phyloP scores from a whole-genome alignment of 2,888 invertebrate species.

The Scaptomyza parva region DNA sequence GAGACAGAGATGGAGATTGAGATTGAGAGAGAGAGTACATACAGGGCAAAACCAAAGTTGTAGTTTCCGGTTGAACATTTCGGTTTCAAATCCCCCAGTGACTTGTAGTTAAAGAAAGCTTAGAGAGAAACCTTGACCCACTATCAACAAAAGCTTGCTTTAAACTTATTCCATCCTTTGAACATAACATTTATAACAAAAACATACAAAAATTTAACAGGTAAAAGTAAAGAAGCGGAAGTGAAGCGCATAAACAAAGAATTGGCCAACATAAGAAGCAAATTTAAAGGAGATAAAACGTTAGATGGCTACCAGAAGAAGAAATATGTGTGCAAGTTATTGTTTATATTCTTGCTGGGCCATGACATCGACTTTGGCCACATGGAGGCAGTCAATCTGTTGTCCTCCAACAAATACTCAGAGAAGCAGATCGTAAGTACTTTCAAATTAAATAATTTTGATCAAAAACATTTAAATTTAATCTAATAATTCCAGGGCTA shows the following conservation, averaged over 20 bases:
- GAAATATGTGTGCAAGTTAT: slow-evolving; percentile 99
- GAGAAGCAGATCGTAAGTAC: slow-evolving; percentile 98
- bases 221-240: slow-evolving; percentile 99
- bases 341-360: slow-evolving; percentile 99
- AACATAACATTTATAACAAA: too few relatives aligned
- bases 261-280: slow-evolving; percentile 99
- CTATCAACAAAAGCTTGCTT: background rate
- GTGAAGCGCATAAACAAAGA: slow-evolving; percentile 99
- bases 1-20: slow-evolving; percentile 3
- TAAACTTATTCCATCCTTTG: too few relatives aligned
- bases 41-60: slow-evolving; percentile 29
- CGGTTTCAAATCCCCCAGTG: slow-evolving; percentile 1
- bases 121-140: slow-evolving; percentile 3
- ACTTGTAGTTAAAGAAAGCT: slow-evolving; percentile 1
- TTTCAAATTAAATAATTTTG: background rate
- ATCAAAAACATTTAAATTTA: background rate
- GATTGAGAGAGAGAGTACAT: slow-evolving; percentile 3
- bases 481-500: slow-evolving; percentile 91
- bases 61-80: slow-evolving; percentile 35
- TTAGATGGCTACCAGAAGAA: slow-evolving; percentile 99
- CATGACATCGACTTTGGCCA: slow-evolving; percentile 99
- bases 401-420: slow-evolving; percentile 99
- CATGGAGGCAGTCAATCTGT: slow-evolving; percentile 99
- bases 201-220: too few relatives aligned
- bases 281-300: slow-evolving; percentile 99